These are phyloP conservation scores for Crioceris asparagi DNA, from an alignment of 2,888 invertebrate genomes.

Conservation along the genomic window DNA sequence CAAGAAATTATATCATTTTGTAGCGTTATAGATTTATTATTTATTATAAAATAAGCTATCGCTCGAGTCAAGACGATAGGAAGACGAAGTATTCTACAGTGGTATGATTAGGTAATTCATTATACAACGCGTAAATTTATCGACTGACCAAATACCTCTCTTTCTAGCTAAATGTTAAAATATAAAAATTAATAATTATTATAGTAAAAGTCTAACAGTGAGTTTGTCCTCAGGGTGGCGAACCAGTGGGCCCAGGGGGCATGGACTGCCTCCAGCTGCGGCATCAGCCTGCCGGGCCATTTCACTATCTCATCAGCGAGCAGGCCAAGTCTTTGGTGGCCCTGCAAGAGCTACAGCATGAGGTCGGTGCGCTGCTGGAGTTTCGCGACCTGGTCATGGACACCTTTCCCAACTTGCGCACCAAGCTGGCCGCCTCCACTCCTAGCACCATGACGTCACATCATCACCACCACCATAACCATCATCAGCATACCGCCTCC, in stretches of 20 bases:
- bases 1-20: no score
- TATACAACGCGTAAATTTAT: no score
- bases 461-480: slow-evolving; percentile 24
- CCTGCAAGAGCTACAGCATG: slow-evolving; percentile 86
- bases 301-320: slow-evolving; percentile 76
- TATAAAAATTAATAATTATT: no score
- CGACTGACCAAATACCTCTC: no score
- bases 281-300: slow-evolving; percentile 37
- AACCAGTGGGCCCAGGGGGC: slow-evolving; percentile 2
- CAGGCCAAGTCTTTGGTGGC: slow-evolving; percentile 81
- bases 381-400: slow-evolving; percentile 91
- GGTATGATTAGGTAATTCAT: no score
- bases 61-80: no score
- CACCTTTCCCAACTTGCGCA: slow-evolving; percentile 83
- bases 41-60: no score
- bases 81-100: no score
- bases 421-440: slow-evolving; percentile 63
- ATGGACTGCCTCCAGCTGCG: no score
- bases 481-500: slow-evolving; percentile 29
- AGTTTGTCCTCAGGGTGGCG: slow-evolving; percentile 3
- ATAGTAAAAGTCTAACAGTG: no score
- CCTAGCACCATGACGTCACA: slow-evolving; percentile 38
- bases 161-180: no score
- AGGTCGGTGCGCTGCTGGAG: slow-evolving; percentile 82
- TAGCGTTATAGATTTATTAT: no score